These are phyloP conservation scores for Trachops cirrhosus DNA, from an alignment of 2,797 vertebrate species.

Conservation along the genomic window DNA sequence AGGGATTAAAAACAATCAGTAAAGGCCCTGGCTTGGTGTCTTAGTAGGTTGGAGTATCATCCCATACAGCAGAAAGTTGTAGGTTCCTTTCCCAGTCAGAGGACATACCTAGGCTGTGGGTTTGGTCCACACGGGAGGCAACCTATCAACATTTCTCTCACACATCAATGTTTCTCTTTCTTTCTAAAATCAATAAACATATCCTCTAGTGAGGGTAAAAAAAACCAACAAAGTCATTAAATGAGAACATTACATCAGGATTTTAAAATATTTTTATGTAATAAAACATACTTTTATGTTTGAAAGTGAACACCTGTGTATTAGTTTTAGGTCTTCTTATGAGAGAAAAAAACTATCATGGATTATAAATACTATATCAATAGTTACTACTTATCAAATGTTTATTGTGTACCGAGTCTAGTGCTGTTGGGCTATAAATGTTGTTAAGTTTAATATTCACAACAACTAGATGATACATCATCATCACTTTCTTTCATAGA, in stretches of 20 bases:
- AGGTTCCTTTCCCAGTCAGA: no score
- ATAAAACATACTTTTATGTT: not conserved
- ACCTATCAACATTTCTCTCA: no score
- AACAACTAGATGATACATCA: not conserved
- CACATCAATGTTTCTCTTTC: no score
- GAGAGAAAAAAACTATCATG: not conserved
- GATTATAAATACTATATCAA: not conserved
- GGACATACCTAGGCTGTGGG: no score
- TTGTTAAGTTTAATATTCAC: not conserved
- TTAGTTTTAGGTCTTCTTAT: not conserved
- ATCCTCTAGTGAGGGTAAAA: no score
- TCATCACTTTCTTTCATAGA: not conserved
- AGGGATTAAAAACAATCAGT: not conserved
- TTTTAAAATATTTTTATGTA: not conserved
- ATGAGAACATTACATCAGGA: not conserved
- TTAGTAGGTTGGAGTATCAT: no score
- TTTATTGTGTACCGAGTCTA: not conserved
- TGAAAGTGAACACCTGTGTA: conserved; percentile 8
- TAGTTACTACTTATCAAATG: not conserved
- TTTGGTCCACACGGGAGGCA: no score
- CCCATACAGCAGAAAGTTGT: no score
- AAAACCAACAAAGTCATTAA: not conserved
- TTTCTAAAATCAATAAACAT: no score
- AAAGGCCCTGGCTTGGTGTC: no score
- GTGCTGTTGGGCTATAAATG: not conserved